phyloP scores from a whole-genome alignment of 2,888 invertebrate genomes.

The Geophilus truncorum region DNA sequence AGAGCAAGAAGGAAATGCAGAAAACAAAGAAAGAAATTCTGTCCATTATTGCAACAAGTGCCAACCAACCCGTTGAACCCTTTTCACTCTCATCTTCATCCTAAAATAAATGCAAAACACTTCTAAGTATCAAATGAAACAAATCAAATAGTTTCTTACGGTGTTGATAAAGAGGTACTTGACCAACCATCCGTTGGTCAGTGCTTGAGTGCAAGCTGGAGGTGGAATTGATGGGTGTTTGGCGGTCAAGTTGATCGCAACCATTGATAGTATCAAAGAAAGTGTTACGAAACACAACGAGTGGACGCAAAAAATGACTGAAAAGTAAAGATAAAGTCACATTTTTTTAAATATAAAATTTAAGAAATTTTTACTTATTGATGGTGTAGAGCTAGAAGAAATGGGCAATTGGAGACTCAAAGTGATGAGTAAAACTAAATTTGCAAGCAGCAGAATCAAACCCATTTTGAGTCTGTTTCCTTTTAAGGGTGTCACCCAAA shows the following conservation, averaged over 20 bases:
- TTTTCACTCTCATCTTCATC: not conserved
- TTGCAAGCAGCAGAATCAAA: not conserved
- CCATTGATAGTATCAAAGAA: not conserved
- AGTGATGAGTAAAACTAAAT: not conserved
- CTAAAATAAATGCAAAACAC: not conserved
- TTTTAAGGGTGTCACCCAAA: not conserved
- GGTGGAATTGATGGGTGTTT: not conserved
- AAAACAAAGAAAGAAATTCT: not conserved
- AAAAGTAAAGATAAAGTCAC: not conserved
- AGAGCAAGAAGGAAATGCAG: not conserved
- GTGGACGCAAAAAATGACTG: not conserved
- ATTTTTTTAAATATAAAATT: not conserved
- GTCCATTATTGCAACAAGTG: not conserved
- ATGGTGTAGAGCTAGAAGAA: not conserved
- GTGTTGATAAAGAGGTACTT: not conserved
- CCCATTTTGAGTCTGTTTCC: not conserved
- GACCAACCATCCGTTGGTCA: not conserved
- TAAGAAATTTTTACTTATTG: not conserved
- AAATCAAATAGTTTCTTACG: not conserved
- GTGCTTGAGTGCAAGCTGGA: not conserved
- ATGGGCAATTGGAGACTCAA: not conserved
- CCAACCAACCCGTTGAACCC: not conserved
- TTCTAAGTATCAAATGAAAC: not conserved
- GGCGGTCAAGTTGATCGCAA: not conserved
- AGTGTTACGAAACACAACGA: not conserved